Conservation (phyloP, 2,797 vertebrate genomes). For the Sarcophilus harrisii region DNA sequence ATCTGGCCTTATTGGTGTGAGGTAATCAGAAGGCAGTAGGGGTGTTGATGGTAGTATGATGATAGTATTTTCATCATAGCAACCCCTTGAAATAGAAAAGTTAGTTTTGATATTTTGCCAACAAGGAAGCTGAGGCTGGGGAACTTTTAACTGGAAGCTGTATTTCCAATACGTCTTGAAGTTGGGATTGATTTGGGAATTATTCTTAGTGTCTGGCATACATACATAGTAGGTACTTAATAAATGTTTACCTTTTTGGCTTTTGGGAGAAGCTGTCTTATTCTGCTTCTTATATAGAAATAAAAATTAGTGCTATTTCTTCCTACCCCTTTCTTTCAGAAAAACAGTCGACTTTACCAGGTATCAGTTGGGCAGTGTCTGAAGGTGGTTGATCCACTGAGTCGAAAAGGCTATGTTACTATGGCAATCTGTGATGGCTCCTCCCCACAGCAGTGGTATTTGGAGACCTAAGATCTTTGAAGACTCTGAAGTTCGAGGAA, state of each 20-base stretch:
- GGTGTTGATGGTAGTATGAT: background rate
- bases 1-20: background rate
- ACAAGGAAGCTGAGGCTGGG: background rate
- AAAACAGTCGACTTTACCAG: conserved; percentile 94
- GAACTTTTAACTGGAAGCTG: background rate
- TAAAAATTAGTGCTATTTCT: background rate
- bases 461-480: conserved; percentile 87
- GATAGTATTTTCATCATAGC: background rate
- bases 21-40: background rate
- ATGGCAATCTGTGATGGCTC: conserved; percentile 96
- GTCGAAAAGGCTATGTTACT: conserved; percentile 90
- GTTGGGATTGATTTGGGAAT: background rate
- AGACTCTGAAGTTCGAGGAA: background rate
- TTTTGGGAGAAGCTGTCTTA: background rate
- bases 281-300: background rate
- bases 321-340: conserved; percentile 82
- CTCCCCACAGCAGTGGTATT: conserved; percentile 92
- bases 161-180: background rate
- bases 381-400: conserved; percentile 85
- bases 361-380: conserved; percentile 97
- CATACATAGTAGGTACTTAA: background rate
- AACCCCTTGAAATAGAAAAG: background rate
- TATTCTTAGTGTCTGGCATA: background rate
- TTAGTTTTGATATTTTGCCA: background rate
- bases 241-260: background rate